Conservation (phyloP, 2,797 vertebrate genomes). For the Sarcoramphus papa region DNA sequence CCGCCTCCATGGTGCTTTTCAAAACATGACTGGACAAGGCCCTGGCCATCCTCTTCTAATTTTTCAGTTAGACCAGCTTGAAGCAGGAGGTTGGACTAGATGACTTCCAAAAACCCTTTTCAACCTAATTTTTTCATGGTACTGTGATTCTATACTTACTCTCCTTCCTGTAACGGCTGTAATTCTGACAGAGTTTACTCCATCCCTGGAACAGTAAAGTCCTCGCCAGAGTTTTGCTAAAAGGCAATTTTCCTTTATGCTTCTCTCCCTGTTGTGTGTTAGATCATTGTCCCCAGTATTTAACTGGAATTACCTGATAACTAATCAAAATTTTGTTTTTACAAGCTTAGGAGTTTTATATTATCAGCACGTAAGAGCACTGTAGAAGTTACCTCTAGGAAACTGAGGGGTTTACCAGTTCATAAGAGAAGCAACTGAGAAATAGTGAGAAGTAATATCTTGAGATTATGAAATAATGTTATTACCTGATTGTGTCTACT, state of each 20-base stretch:
- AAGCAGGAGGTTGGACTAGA: background rate
- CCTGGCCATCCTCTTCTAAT: background rate
- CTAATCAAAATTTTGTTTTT: background rate
- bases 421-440: background rate
- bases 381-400: background rate
- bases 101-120: background rate
- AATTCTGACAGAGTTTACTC: background rate
- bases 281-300: background rate
- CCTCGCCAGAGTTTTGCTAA: background rate
- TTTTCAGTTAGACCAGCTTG: background rate
- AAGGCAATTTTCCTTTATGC: background rate
- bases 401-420: background rate
- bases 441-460: background rate
- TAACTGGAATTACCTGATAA: background rate
- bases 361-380: background rate
- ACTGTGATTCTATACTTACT: background rate
- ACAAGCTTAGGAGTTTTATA: background rate
- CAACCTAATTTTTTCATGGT: background rate
- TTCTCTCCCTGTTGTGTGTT: background rate
- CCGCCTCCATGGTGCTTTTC: background rate
- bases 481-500: background rate
- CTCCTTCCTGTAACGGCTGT: background rate
- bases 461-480: background rate
- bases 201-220: background rate
- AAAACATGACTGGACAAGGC: background rate